Evolutionary conservation across 2,888 invertebrate genomes (phyloP).

Genomic region (Pandemis corylana): DNA sequence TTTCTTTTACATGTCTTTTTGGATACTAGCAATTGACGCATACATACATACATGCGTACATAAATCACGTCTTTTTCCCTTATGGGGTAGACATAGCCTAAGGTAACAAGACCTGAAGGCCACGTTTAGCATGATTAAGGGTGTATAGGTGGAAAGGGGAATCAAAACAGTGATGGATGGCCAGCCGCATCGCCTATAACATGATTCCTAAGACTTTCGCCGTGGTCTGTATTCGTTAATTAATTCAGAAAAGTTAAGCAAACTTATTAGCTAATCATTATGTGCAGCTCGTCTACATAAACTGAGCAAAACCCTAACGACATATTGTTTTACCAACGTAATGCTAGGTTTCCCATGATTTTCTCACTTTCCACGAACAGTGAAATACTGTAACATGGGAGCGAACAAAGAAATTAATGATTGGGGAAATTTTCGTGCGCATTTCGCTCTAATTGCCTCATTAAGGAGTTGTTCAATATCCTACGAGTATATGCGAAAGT

Average conservation of each 20-base stretch:
- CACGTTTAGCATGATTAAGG: too few relatives aligned
- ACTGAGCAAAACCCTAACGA: conserved; percentile 35
- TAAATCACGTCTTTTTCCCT: too few relatives aligned
- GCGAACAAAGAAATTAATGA: conserved; percentile 46
- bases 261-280: conserved; percentile 38
- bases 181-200: too few relatives aligned
- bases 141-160: too few relatives aligned
- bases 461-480: background rate
- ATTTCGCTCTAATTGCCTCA: background rate
- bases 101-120: too few relatives aligned
- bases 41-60: too few relatives aligned
- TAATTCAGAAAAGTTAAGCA: background rate
- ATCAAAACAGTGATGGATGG: too few relatives aligned
- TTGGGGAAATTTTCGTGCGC: conserved; percentile 43
- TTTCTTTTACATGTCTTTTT: too few relatives aligned
- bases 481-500: too few relatives aligned
- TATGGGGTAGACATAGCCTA: too few relatives aligned
- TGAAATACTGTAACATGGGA: conserved; percentile 32
- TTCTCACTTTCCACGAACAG: conserved; percentile 46
- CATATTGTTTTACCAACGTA: conserved; percentile 37
- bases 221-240: background rate
- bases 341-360: conserved; percentile 48
- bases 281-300: conserved; percentile 38
- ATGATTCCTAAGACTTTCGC: too few relatives aligned
- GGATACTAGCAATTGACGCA: too few relatives aligned